phyloP scores from a whole-genome alignment of 2,888 invertebrate species.

The Campaea margaritaria region DNA sequence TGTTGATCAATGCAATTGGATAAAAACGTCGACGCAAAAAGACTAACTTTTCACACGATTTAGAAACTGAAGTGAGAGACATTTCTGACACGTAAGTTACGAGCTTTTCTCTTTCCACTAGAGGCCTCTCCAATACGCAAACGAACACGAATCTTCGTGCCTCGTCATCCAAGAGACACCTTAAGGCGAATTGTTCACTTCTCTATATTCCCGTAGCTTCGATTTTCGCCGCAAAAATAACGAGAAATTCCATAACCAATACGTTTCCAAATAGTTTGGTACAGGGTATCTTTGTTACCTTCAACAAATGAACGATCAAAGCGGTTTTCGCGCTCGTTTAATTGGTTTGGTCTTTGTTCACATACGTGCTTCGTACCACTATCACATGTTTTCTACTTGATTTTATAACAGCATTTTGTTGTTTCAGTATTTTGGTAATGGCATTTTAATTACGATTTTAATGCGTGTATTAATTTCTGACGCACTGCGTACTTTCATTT shows the following conservation, averaged over 20 bases:
- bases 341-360: constrained; percentile 31
- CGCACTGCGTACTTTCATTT: not conserved
- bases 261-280: constrained; percentile 1
- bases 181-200: no score
- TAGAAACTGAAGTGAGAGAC: no score
- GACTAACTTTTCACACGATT: no score
- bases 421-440: constrained; percentile 4
- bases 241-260: not conserved
- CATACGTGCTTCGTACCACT: constrained; percentile 1
- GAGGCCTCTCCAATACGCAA: no score
- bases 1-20: no score
- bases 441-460: not conserved
- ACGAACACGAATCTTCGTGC: no score
- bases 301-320: constrained; percentile 49
- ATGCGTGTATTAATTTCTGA: not conserved
- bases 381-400: not conserved
- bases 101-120: no score
- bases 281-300: not conserved
- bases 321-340: constrained; percentile 44
- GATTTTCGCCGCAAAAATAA: not conserved
- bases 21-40: no score
- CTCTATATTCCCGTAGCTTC: no score
- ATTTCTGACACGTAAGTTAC: no score
- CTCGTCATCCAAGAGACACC: no score
- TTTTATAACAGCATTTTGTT: not conserved